A percentile compares a stretch with the other conserved stretches of the same genome.
Conservation (phyloP, 2,113 vertebrate species). For the Nyctibius bracteatus region DNA sequence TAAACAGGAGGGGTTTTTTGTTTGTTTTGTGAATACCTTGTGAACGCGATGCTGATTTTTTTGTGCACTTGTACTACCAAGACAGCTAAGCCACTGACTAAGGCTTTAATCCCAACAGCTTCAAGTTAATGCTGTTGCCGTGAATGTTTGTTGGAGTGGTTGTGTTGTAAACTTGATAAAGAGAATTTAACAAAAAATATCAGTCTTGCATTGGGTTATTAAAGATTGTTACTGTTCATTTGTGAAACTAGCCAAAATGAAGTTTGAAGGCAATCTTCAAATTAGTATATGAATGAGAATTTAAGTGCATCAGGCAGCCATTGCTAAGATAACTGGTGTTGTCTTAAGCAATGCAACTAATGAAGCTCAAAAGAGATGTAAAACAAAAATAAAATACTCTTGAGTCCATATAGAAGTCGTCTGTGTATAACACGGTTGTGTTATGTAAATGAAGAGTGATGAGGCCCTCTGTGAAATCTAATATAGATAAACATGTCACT, state of each 20-base stretch:
- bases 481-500: background rate
- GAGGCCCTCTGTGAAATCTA: background rate
- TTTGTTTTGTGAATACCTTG: background rate
- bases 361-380: background rate
- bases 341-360: background rate
- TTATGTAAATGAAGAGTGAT: background rate
- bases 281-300: background rate
- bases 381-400: background rate
- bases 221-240: background rate
- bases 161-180: background rate
- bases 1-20: background rate
- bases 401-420: background rate
- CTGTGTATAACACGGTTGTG: background rate
- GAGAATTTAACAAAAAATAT: background rate
- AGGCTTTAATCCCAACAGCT: background rate
- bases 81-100: background rate
- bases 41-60: background rate
- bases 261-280: background rate
- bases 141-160: background rate
- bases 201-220: background rate
- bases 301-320: background rate
- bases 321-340: background rate
- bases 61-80: background rate
- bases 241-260: background rate
- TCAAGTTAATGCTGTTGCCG: background rate